Evolutionary conservation across 1,140 invertebrate genomes (phyloP), one percentile per base, ranked within the genome.

Genomic region (Trichoplusia ni): DNA sequence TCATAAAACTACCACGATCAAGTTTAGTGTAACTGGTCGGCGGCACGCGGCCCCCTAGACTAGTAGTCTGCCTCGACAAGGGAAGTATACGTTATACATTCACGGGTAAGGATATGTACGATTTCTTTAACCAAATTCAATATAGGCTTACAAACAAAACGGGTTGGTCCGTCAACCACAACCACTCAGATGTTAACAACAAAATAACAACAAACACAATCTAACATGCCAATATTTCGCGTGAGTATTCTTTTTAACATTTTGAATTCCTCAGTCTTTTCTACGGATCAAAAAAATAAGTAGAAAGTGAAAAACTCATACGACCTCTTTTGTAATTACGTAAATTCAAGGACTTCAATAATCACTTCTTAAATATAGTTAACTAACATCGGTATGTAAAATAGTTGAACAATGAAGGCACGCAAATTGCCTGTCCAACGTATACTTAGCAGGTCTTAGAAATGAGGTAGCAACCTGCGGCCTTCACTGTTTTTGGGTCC

Each of bases 371-470:
- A 86, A 77, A 71, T 73, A 82, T 83, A 75, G 40, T 60, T 86
- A 83, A 88, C 87, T 90, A 87, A 84, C 82, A 82, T 88, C 83
- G 78, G 84, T 86, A 86, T 86, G 81, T 85, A 89, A 89, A 87
- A 89, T 89, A 86, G 77, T 78, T 82, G 62, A 65, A 73, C 71
- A 74, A 69, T 71, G 72, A 79, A 78, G 72, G 73, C 61, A 53
- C 73, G 78, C 77, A 77, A 75, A 72, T 76, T 64, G 54, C 53
- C 13, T 42, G 35, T 37, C 71, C 49, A 54, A 56, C 69, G 68
- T 70, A 68, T 42, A 63, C 47, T 44, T 58, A 58, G 64, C 53
- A 67, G 61, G 67, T 67, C 53, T 56, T 37, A 33, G 13, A 46
- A 56, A 54, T 56, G 13, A 51, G 51, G 4, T n/a, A 19, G 35